phyloP scores from a whole-genome alignment of 2,113 vertebrate genomes.

The Petrocephalus zakoni region DNA sequence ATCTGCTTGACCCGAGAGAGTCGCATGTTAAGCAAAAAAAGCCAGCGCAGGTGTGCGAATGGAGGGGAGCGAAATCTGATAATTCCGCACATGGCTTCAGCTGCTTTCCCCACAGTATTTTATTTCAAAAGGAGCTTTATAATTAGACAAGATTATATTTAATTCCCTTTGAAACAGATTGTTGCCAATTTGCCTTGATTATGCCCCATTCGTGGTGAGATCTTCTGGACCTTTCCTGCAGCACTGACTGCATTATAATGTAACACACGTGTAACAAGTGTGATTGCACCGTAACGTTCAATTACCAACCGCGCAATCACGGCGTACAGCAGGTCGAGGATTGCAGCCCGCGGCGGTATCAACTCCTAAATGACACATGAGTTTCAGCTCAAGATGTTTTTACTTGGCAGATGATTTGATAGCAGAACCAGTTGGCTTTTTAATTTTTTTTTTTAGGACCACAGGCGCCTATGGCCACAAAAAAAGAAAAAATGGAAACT shows the following conservation, averaged over 20 bases:
- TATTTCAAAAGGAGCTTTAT: conserved; percentile 20
- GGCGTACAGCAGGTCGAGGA: background rate
- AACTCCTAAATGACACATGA: background rate
- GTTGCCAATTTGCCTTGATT: conserved; percentile 24
- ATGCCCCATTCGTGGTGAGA: background rate
- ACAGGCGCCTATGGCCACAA: background rate
- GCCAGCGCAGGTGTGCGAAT: background rate
- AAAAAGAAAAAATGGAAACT: background rate
- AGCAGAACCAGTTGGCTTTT: background rate
- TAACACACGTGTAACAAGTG: conserved; percentile 14
- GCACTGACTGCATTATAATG: background rate
- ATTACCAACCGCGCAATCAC: conserved; percentile 17
- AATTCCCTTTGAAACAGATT: conserved; percentile 25
- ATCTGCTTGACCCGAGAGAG: no score
- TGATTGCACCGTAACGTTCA: conserved; percentile 23
- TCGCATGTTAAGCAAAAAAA: background rate
- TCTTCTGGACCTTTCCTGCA: conserved; percentile 15
- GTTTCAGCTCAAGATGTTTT: background rate
- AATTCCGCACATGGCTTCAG: background rate
- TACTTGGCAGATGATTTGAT: background rate
- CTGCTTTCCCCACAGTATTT: conserved; percentile 18
- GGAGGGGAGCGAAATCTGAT: background rate
- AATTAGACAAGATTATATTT: conserved; percentile 23
- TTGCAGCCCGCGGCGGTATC: background rate
- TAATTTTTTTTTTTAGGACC: background rate